Evolutionary conservation across 2,888 invertebrate species (phyloP), one percentile per base, ranked within the genome.

Genomic region (Iphiclides podalirius): DNA sequence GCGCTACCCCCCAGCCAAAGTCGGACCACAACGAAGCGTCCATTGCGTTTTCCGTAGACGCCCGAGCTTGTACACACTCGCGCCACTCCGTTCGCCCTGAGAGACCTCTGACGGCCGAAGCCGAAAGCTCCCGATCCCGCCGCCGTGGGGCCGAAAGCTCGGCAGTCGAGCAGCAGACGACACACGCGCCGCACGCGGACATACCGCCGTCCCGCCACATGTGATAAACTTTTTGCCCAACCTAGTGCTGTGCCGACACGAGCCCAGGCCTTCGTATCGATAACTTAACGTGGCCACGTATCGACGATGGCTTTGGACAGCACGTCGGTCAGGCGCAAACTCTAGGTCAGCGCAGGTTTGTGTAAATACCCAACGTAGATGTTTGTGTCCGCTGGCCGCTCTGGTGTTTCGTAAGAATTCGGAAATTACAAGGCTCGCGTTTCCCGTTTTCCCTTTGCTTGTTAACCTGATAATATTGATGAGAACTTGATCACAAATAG

Each of bases 201-300:
- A 20, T 12, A 16, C 65, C 68, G 64, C 17, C 59, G 50, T 43
- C 56, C 50, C 53, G 55, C 60, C 61, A 75, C 73, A 76, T 78
- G 76, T 80, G 74, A 65, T 64, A 66, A 81, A 83, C 80, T 82
- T 84, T 82, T 78, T 75, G 74, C 65, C 60, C 46, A 57, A 60
- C 44, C 51, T 58, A 70, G 77, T 80, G 73, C 68, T 72, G 73
- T 82, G 71, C 63, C 58, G 59, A 59, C 61, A 50, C 44, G 39
- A 37, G 40, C 23, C 31, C 35, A 34, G 40, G 52, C 60, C 64
- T 59, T 58, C 56, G 14, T 47, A 52, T 46, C 49, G 55, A 59
- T 58, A 63, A 62, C 46, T 54, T 60, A 52, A 51, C 16, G 12
- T 57, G 57, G 64, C 69, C 64, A 46, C 50, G 6, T 20, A 20